A percentile compares a stretch with the other conserved stretches of the same genome.
Evolutionary conservation across 1,140 invertebrate genomes (phyloP).

Genomic region (Trichonephila inaurata): DNA sequence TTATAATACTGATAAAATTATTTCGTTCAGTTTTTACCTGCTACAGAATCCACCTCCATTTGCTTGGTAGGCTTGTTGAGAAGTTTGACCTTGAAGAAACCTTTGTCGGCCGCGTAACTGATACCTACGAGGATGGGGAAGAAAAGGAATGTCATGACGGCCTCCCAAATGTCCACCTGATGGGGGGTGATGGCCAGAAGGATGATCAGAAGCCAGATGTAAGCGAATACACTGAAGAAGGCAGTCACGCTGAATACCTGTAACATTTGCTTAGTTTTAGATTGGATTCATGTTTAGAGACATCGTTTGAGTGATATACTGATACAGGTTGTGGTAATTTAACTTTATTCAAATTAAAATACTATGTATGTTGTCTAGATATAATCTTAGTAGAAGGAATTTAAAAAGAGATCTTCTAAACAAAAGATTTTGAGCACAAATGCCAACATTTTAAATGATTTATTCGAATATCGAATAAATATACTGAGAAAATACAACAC

Average conservation of each 20-base stretch:
- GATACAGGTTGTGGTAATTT: no score
- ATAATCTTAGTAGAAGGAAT: no score
- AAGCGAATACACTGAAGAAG: constrained; percentile 84
- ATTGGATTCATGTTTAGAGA: no score
- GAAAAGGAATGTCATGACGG: constrained; percentile 84
- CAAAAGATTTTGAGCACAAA: no score
- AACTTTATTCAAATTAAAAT: no score
- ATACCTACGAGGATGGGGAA: constrained; percentile 84
- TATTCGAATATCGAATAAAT: no score
- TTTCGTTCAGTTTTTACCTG: not conserved
- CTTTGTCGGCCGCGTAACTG: constrained; percentile 83
- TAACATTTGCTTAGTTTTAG: not conserved
- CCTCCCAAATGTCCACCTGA: constrained; percentile 85
- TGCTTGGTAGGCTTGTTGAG: constrained; percentile 78
- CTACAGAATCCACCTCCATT: constrained; percentile 80
- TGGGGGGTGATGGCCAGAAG: constrained; percentile 82
- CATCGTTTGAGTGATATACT: no score
- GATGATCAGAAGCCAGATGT: constrained; percentile 86
- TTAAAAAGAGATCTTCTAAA: no score
- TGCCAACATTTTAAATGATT: no score
- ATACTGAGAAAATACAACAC: no score
- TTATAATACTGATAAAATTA: no score
- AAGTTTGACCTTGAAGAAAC: constrained; percentile 80
- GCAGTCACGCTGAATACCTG: constrained; percentile 84
- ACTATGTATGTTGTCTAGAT: no score